phyloP scores from a whole-genome alignment of 2,113 vertebrate species.

The Pteronura brasiliensis region DNA sequence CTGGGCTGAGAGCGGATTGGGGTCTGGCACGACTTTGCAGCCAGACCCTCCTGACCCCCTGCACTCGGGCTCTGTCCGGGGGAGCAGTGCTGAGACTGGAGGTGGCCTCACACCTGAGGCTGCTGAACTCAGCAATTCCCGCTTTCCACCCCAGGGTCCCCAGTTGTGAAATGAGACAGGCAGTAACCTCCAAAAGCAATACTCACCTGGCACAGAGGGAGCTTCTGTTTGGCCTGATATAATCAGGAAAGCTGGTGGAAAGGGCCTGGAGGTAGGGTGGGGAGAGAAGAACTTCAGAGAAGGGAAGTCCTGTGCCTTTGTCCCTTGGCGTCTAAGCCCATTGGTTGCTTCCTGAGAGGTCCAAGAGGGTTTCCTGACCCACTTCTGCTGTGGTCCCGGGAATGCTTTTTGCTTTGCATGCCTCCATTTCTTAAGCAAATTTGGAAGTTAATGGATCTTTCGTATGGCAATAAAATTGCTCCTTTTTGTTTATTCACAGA shows the following conservation, averaged over 20 bases:
- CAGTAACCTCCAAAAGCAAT: background rate
- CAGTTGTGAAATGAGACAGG: background rate
- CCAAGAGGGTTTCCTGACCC: background rate
- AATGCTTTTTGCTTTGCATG: background rate
- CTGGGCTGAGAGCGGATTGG: background rate
- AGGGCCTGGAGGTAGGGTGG: background rate
- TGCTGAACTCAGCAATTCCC: background rate
- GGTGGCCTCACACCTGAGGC: background rate
- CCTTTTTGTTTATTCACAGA: slow-evolving; percentile 83
- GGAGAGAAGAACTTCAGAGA: background rate
- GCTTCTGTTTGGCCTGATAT: background rate
- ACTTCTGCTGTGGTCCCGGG: background rate
- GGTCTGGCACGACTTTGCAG: background rate
- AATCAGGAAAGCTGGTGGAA: background rate
- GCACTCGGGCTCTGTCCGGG: accelerated
- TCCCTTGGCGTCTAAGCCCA: background rate
- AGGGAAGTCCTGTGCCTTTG: background rate
- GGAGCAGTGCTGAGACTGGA: background rate
- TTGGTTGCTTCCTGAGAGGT: background rate
- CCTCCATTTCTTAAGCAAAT: background rate
- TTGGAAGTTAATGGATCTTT: background rate
- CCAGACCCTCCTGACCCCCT: too few relatives aligned
- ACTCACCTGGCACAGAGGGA: background rate
- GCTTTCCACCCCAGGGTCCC: background rate
- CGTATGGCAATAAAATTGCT: accelerated